Conservation (phyloP, 2,888 invertebrate species). For the Sarcophaga variegata region DNA sequence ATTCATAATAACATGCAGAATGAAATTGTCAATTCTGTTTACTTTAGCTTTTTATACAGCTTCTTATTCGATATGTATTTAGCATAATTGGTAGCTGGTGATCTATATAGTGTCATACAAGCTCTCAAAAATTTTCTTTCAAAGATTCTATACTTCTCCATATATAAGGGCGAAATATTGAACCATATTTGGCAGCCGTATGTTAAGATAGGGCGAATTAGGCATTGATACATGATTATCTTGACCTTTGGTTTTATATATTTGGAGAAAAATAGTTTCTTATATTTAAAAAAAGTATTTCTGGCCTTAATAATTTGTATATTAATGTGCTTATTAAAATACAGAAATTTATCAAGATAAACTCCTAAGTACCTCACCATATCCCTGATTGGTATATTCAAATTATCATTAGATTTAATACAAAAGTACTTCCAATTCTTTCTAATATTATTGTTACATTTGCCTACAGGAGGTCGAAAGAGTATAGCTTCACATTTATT, state of each 20-base stretch:
- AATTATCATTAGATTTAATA: neutral
- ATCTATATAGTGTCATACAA: constrained; percentile 22
- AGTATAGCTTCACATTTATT: too few relatives aligned
- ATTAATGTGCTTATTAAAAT: neutral
- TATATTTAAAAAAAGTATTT: constrained; percentile 24
- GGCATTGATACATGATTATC: constrained; percentile 34
- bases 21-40: constrained; percentile 34
- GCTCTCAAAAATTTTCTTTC: neutral
- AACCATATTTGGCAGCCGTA: too few relatives aligned
- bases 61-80: constrained; percentile 46
- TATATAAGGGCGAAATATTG: neutral
- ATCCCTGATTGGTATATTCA: neutral
- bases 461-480: too few relatives aligned
- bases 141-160: constrained; percentile 34
- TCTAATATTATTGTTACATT: too few relatives aligned
- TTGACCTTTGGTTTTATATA: constrained; percentile 6
- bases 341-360: neutral
- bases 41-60: constrained; percentile 39
- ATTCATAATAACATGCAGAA: constrained; percentile 14
- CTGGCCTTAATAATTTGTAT: constrained; percentile 2
- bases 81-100: neutral
- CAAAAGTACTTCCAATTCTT: neutral
- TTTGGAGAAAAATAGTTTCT: constrained; percentile 13
- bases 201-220: constrained; percentile 18
- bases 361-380: neutral